Conservation (phyloP, 2,113 vertebrate genomes). For the Trachemys scripta region DNA sequence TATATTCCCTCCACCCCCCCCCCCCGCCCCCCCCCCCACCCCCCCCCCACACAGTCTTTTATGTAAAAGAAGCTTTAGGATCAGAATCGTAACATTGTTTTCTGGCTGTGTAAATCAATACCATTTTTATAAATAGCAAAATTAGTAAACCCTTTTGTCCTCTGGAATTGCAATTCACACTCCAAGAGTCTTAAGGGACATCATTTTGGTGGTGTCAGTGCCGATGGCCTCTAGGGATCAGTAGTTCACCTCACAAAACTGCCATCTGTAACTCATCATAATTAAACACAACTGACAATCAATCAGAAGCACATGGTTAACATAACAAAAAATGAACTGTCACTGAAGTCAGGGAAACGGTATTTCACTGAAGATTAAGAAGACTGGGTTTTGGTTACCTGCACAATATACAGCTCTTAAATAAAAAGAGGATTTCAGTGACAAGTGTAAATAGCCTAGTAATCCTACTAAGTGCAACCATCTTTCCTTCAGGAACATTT, state of each 20-base stretch:
- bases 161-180: background rate
- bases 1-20: background rate
- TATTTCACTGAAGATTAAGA: slow-evolving; percentile 65
- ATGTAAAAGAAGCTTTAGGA: background rate
- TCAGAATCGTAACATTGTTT: background rate
- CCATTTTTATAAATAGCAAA: background rate
- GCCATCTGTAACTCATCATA: slow-evolving; percentile 72
- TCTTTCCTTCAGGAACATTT: slow-evolving; percentile 64
- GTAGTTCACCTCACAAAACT: slow-evolving; percentile 63
- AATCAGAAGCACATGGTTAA: slow-evolving; percentile 74
- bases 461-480: slow-evolving; percentile 70
- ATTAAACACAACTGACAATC: slow-evolving; percentile 75
- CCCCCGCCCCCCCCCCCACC: background rate
- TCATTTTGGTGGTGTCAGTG: slow-evolving; percentile 20
- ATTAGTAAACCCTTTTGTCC: slow-evolving; percentile 22
- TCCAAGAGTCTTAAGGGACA: background rate
- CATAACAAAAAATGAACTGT: slow-evolving; percentile 75
- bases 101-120: background rate
- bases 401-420: slow-evolving; percentile 52
- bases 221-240: slow-evolving; percentile 48
- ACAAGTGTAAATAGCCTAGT: slow-evolving; percentile 62
- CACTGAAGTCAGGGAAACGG: slow-evolving; percentile 72
- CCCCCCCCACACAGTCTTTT: background rate
- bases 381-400: slow-evolving; percentile 72
- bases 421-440: slow-evolving; percentile 66